These are phyloP conservation scores for Antedon bifida DNA, from an alignment of 35 echinoderm and acorn worm species.

Conservation along the genomic window DNA sequence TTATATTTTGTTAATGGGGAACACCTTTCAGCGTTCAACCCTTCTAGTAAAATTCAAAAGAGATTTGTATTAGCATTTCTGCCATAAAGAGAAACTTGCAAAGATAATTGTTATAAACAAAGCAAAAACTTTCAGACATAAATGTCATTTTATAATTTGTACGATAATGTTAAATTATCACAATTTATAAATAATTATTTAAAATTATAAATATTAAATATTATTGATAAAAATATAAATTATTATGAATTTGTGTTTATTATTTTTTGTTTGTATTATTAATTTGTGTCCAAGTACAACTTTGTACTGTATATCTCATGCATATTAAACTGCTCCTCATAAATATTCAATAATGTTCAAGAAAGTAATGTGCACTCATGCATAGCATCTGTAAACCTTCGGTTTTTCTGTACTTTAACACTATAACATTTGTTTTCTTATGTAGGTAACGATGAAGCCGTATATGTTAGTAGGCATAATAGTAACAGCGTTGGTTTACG, in stretches of 20 bases:
- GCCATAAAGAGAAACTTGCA: neutral
- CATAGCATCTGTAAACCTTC: too few species aligned
- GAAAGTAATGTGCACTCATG: too few species aligned
- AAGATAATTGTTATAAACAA: too few species aligned
- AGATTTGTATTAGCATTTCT: neutral
- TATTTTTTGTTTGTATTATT: too few species aligned
- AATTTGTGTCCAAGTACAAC: too few species aligned
- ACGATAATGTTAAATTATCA: too few species aligned
- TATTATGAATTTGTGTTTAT: too few species aligned
- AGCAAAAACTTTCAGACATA: too few species aligned
- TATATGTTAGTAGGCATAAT: neutral
- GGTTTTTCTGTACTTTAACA: neutral
- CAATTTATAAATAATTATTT: too few species aligned
- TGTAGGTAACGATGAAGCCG: neutral
- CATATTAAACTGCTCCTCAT: neutral
- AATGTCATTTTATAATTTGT: too few species aligned
- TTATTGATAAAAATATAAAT: too few species aligned
- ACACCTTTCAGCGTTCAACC: neutral
- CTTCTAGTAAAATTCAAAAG: neutral
- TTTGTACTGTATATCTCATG: neutral
- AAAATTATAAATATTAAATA: too few species aligned
- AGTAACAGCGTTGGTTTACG: neutral
- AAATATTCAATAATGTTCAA: neutral
- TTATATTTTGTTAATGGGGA: neutral
- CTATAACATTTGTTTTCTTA: neutral